These are phyloP conservation scores for Sclerurus mexicanus DNA, from an alignment of 2,113 vertebrate genomes.

Conservation along the genomic window DNA sequence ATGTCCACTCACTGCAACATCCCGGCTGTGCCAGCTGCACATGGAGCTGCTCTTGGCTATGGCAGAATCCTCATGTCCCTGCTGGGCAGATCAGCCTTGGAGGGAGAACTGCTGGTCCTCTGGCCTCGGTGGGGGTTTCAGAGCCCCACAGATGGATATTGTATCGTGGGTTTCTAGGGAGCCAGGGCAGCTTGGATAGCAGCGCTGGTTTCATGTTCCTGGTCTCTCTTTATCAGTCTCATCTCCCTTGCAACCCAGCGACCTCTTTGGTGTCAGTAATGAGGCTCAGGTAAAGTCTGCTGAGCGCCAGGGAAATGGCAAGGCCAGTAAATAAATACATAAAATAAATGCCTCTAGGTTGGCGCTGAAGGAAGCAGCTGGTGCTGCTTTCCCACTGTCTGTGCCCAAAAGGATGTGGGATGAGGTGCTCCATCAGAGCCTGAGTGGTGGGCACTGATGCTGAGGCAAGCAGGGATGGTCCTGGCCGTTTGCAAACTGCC, in stretches of 20 bases:
- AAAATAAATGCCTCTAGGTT: background rate
- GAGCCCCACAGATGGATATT: background rate
- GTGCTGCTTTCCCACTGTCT: background rate
- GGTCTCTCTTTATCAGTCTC: background rate
- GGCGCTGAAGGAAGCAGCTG: background rate
- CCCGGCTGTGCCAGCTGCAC: rapidly evolving
- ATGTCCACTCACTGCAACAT: rapidly evolving
- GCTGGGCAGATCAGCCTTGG: background rate
- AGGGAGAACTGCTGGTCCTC: background rate
- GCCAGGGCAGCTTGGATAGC: background rate
- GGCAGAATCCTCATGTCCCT: background rate
- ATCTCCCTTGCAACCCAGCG: background rate
- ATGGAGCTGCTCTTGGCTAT: rapidly evolving
- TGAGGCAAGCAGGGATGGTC: rapidly evolving
- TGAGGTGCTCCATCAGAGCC: background rate
- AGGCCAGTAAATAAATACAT: background rate
- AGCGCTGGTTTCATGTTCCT: background rate
- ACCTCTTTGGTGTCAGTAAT: background rate
- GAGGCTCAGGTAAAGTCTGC: background rate
- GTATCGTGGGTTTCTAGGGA: background rate
- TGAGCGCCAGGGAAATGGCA: background rate
- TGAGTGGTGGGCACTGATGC: background rate
- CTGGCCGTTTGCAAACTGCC: background rate
- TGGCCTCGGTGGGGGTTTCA: background rate
- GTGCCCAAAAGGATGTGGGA: background rate